Evolutionary conservation across 2,113 vertebrate genomes (phyloP).

Genomic region (Sapayoa aenigma): DNA sequence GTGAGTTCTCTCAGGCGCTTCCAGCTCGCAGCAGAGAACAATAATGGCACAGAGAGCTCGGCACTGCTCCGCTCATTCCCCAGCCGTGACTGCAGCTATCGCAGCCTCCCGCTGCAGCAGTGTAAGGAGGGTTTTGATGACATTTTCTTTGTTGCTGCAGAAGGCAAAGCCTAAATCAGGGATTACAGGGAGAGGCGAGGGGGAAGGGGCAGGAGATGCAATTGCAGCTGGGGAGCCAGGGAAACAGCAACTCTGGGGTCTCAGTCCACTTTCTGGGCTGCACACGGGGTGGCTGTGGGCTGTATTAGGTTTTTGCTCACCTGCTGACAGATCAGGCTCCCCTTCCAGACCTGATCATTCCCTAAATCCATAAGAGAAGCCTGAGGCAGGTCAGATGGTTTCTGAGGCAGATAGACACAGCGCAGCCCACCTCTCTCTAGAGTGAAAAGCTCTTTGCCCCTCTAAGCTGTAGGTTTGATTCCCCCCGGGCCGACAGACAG

Average conservation of each 20-base stretch:
- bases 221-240: rapidly evolving
- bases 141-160: neutral
- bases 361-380: neutral
- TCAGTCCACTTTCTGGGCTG: neutral
- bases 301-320: neutral
- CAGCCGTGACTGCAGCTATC: neutral
- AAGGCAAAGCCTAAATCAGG: neutral
- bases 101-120: neutral
- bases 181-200: neutral
- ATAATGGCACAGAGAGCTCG: constrained; percentile 39
- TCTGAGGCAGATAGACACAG: neutral
- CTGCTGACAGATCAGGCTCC: neutral
- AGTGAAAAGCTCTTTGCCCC: neutral
- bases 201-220: neutral
- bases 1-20: neutral
- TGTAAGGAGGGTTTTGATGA: neutral
- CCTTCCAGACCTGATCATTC: neutral
- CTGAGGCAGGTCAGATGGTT: neutral
- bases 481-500: neutral
- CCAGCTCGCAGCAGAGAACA: constrained; percentile 52
- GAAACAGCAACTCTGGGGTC: neutral
- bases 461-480: neutral
- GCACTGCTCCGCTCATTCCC: neutral
- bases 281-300: neutral
- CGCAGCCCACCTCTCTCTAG: neutral